Base-by-base conservation (phyloP, 1,140 invertebrate species). In the Drosophila leontia region DNA sequence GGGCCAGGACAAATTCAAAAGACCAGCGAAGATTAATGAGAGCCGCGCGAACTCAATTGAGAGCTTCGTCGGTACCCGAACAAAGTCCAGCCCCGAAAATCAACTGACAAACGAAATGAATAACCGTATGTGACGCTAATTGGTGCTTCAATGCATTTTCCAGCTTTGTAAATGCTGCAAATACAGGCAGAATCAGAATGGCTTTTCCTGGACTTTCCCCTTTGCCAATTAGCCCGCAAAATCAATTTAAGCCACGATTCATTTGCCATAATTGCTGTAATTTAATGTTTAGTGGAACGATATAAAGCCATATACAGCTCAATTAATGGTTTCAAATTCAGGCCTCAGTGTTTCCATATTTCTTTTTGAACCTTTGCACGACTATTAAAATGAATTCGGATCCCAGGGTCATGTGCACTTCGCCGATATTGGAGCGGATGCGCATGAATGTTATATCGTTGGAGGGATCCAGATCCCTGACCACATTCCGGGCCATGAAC, bases 361-460 rank as follows among this genome's bases (percentile, higher is more conserved):
- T 34, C 35, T 23, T 69, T 17, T 17, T 60, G 9, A 88, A 34
- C 17, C 41, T 48, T 39, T 87, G 83, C 8, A 88, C 45, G 2
- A 78, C 58, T 4, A 78, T 75, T 32, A 87, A 8, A 3, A 71
- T 71, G 12, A 87, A 87, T 0, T 83, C 80, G 0, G 13, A 1
- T 6, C 57, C 59, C n/a, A 84, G 26, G 1, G 80, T 70, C 29
- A 88, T 61, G 42, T 88, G 80, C 13, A 88, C 65, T 94, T 99
- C 98, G 92, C 97, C 96, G 80, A 97, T 98, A 83, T 97, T 97
- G 56, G 97, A 98, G 72, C 97, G 94, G 41, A 99, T 95, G 17
- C 98, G 94, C 23, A 99, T 91, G 79, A 97, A 97, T 2, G 95
- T 96, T n/a, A 97, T 93, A 80, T 97, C 97, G 92, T 97, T 97